These are phyloP conservation scores for Podarcis muralis DNA, from an alignment of 2,113 vertebrate species.

Conservation along the genomic window DNA sequence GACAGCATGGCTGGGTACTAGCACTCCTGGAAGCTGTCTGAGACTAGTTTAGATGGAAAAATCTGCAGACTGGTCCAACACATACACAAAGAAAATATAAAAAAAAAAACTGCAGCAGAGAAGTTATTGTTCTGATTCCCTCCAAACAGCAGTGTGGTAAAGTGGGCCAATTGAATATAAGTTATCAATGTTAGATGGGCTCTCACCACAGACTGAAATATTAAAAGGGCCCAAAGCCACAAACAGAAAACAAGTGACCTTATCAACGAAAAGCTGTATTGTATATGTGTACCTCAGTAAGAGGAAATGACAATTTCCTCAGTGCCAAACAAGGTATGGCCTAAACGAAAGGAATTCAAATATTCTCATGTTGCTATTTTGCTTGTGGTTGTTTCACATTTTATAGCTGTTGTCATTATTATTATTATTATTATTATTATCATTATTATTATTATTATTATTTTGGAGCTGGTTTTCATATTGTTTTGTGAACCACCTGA, in stretches of 20 bases:
- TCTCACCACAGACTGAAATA: not conserved
- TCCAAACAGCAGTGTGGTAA: not conserved
- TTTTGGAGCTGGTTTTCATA: not conserved
- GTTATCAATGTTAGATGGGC: not conserved
- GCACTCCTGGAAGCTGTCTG: conserved; percentile 24
- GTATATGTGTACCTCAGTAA: not conserved
- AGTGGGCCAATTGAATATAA: conserved; percentile 2
- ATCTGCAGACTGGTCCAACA: conserved; percentile 29
- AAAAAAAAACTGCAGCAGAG: not conserved
- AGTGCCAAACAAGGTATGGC: not conserved
- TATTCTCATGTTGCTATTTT: not conserved
- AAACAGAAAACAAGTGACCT: conserved; percentile 1
- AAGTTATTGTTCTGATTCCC: not conserved
- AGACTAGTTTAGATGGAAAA: conserved; percentile 31
- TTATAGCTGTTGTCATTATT: no score
- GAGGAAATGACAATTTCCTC: not conserved
- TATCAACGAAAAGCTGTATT: not conserved
- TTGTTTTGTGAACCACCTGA: not conserved
- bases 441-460: no score
- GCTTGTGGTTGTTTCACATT: not conserved
- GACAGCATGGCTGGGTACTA: conserved; percentile 27
- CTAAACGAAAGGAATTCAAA: not conserved
- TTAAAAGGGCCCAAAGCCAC: not conserved
- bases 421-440: no score
- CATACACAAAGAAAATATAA: conserved; percentile 23